phyloP scores from a whole-genome alignment of 2,888 invertebrate species.

The Ariolimax columbianus region DNA sequence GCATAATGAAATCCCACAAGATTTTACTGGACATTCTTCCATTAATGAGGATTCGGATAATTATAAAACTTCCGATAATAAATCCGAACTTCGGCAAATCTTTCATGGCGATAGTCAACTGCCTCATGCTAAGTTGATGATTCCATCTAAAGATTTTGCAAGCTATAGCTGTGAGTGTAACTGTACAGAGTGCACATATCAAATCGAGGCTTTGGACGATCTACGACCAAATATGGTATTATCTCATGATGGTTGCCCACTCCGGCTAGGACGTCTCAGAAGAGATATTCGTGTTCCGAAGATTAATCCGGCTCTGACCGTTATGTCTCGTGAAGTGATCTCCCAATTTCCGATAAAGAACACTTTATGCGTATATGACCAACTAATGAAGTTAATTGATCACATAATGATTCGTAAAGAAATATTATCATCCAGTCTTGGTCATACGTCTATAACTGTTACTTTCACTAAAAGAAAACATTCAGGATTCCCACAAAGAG shows the following conservation, averaged over 20 bases:
- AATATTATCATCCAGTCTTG: constrained; percentile 29
- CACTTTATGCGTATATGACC: not conserved
- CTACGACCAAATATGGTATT: not conserved
- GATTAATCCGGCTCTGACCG: not conserved
- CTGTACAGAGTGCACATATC: not conserved
- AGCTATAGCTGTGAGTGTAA: not conserved
- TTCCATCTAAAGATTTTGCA: not conserved
- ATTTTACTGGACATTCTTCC: not conserved
- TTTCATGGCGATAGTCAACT: not conserved
- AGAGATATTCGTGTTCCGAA: not conserved
- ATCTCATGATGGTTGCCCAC: not conserved
- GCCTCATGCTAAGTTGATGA: not conserved
- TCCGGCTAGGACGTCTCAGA: constrained; percentile 12
- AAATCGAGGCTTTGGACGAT: not conserved
- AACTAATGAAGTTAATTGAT: constrained; percentile 18
- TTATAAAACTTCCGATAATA: not conserved
- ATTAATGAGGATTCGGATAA: not conserved
- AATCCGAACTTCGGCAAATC: not conserved
- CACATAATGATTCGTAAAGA: constrained; percentile 36
- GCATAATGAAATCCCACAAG: not conserved
- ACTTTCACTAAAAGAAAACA: constrained; percentile 40
- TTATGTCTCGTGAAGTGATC: not conserved
- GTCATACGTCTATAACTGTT: constrained; percentile 25
- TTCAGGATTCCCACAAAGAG: too few relatives aligned
- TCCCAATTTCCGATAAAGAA: not conserved